Base-by-base conservation (phyloP, 2,797 vertebrate genomes). In the Okamejei kenojei region DNA sequence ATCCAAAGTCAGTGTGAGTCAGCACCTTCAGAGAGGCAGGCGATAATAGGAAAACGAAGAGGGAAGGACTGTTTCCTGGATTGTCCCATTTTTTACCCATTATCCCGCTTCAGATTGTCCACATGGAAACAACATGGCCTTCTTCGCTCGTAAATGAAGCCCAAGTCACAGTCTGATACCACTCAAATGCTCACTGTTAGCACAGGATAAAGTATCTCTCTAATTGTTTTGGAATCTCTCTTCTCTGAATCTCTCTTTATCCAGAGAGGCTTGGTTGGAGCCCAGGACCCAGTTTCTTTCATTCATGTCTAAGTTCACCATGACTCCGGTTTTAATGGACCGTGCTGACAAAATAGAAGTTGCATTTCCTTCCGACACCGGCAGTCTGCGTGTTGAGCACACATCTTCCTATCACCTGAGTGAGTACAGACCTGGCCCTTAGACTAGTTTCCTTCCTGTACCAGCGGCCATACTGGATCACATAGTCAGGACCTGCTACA, bases 361-460 rank as follows among this genome's bases (percentile, higher is more conserved):
- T 93, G 26, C 54, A 61, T 93, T 97, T 32, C 82, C 90, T 93
- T 94, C 96, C 35, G 94, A 94, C 74, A 38, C 93, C 93, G 29
- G 38, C 5, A 90, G 77, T 81, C 35, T 92, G 81, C 94, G 94
- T 90, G 77, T 91, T 9, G 96, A 97, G 93, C 94, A 97, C 94
- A 96, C 95, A 90, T 97, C 93, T 97, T 97, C 93, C 95, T 97
- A 35, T 96, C 96, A 32, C 96, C 96, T 17, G 94, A 96, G 96
- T 97, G 94, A 96, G 97, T 96, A 45, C 19, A 78, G 13, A 23
- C 21, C 21, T 21, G 0, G 19, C 8, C n/a, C 80, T 45, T 23
- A 8, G 11, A 6, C 32, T 32, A 35, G 11, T 11, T 78, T 78
- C 77, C 76, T 32, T n/a, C n/a, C n/a, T 9, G n/a, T 77, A 32